phyloP scores from a whole-genome alignment of 2,888 invertebrate genomes.

The Chironomus riparius region DNA sequence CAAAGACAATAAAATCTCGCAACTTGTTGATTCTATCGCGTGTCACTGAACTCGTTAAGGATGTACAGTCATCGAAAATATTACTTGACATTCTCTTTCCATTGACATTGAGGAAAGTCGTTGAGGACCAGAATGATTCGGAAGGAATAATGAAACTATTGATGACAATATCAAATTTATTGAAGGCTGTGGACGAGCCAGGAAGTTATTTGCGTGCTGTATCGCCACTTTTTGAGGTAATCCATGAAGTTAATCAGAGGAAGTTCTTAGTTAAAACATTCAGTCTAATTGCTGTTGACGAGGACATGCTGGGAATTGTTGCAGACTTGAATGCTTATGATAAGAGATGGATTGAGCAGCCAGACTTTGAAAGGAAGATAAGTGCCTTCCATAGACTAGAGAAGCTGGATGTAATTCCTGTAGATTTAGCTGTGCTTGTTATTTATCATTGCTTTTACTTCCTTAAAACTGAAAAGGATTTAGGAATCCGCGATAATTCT shows the following conservation, averaged over 20 bases:
- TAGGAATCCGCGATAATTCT: conserved; percentile 72
- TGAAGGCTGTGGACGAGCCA: conserved; percentile 54
- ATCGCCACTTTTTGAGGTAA: conserved; percentile 61
- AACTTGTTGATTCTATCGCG: conserved; percentile 67
- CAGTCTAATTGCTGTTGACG: conserved; percentile 35
- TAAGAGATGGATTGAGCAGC: conserved; percentile 82
- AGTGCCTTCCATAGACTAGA: conserved; percentile 66
- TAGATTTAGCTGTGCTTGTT: conserved; percentile 60
- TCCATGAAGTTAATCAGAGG: conserved; percentile 55
- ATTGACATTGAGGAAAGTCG: conserved; percentile 56
- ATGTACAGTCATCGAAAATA: conserved; percentile 57
- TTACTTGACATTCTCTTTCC: conserved; percentile 63
- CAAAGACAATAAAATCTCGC: conserved; percentile 44
- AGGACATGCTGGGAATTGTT: conserved; percentile 47
- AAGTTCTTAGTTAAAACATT: conserved; percentile 23
- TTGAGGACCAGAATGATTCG: conserved; percentile 41
- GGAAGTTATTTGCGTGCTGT: conserved; percentile 58
- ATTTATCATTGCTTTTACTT: conserved; percentile 76
- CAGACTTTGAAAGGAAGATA: conserved; percentile 76
- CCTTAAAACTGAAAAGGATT: conserved; percentile 68
- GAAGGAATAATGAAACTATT: conserved; percentile 62
- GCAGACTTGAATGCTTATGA: conserved; percentile 79
- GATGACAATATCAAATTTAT: conserved; percentile 63
- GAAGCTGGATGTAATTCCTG: conserved; percentile 46
- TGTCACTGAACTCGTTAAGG: conserved; percentile 63